These are phyloP conservation scores for Drosophila neocordata DNA, from an alignment of 1,140 invertebrate genomes.

Conservation along the genomic window DNA sequence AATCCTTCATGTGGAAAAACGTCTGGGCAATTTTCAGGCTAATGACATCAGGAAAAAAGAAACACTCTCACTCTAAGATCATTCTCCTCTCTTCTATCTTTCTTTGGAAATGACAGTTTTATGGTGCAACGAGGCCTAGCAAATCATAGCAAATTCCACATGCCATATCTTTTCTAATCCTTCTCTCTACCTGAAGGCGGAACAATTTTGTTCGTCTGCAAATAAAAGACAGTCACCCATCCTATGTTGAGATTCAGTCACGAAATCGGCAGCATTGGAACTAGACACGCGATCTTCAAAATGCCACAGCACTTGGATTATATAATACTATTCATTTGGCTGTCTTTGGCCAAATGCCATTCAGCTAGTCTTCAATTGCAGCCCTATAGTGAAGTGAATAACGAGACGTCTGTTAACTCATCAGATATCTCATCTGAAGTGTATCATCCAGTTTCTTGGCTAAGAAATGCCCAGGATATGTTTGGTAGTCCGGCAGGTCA, in stretches of 20 bases:
- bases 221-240: constrained; percentile 52
- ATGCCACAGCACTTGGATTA: constrained; percentile 53
- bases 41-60: constrained; percentile 78
- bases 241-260: constrained; percentile 45
- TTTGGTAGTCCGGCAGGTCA: constrained; percentile 84
- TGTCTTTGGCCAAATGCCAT: constrained; percentile 11
- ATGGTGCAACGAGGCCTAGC: constrained; percentile 62
- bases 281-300: constrained; percentile 71
- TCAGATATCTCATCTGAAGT: constrained; percentile 8
- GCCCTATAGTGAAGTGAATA: constrained; percentile 18
- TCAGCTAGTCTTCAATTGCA: constrained; percentile 49
- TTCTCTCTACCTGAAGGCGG: constrained; percentile 59
- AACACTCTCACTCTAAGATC: constrained; percentile 55
- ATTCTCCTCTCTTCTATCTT: constrained; percentile 6
- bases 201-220: constrained; percentile 50
- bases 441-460: constrained; percentile 77
- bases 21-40: constrained; percentile 64
- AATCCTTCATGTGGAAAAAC: constrained; percentile 64
- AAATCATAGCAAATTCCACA: constrained; percentile 31
- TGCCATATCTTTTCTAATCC: constrained; percentile 28
- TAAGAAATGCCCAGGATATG: constrained; percentile 84
- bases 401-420: background rate
- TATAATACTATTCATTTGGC: constrained; percentile 15
- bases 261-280: constrained; percentile 39
- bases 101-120: constrained; percentile 34